A percentile compares a stretch with the other conserved stretches of the same genome.
Conservation (phyloP, 2,888 invertebrate genomes). For the Torymus texanus region DNA sequence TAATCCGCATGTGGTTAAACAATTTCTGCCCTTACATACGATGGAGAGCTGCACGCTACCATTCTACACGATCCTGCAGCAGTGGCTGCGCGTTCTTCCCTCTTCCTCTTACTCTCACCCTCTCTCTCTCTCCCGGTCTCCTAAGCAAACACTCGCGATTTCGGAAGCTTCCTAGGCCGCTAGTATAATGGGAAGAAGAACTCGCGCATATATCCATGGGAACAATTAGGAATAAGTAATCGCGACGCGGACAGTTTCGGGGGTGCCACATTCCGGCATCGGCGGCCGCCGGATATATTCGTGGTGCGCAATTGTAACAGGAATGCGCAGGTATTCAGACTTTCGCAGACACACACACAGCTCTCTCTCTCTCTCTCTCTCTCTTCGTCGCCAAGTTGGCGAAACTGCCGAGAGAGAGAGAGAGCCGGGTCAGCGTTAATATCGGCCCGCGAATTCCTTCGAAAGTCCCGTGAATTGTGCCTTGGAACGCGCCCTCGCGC, state of each 20-base stretch:
- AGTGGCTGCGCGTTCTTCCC: no score
- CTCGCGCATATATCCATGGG: conserved; percentile 51
- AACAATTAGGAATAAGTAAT: conserved; percentile 69
- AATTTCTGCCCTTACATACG: not conserved
- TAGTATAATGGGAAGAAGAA: conserved; percentile 34
- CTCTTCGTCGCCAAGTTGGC: not conserved
- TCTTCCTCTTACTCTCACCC: no score
- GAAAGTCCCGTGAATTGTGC: conserved; percentile 61
- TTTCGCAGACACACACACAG: no score
- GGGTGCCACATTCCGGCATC: conserved; percentile 62
- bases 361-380: no score
- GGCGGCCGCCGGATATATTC: conserved; percentile 58
- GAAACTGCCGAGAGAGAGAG: conserved; percentile 32
- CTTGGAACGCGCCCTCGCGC: not conserved
- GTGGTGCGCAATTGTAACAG: conserved; percentile 64
- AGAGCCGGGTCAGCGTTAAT: conserved; percentile 45
- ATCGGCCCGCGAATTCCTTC: conserved; percentile 61
- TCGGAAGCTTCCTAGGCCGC: not conserved
- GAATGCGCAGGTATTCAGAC: conserved; percentile 57
- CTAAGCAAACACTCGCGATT: conserved; percentile 16
- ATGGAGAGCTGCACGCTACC: conserved; percentile 13
- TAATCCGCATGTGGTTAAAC: conserved; percentile 35
- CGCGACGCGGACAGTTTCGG: conserved; percentile 32
- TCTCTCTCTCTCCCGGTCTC: not conserved
- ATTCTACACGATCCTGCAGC: conserved; percentile 25